Evolutionary conservation across 2,888 invertebrate species (phyloP), one percentile per base, ranked within the genome.

Genomic region (Troides aeacus): DNA sequence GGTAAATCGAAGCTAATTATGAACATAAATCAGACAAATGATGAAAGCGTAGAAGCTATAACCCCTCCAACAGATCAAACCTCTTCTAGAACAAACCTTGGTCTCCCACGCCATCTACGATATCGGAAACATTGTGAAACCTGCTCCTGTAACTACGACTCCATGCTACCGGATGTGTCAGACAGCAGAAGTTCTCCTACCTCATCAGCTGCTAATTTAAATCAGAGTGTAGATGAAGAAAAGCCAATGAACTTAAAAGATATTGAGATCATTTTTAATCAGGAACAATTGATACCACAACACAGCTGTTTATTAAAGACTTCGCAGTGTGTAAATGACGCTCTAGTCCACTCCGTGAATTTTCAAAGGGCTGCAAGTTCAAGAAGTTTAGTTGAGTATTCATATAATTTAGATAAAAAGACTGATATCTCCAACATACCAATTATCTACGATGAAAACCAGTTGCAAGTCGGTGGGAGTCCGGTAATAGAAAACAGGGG

Each of bases 371-470:
- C 42, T 50, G 15, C 8, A 5, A 62, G 58, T 8, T 62, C 62
- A 50, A 65, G 5, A 15, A 39, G 21, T 2, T 36, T 70, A 2
- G 30, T 58, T 6, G 17, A 66, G 39, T 18, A 24, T 24, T 53
- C 59, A 6, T 39, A 17, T 30, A 24, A 64, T 36, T 24, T n/a
- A 8, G 39, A 67, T 24, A 58, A 73, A 53, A 65, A 66, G 24
- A 50, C 57, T 8, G 70, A 70, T 21, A 46, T 69, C 0, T 15
- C 66, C 39, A 71, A 73, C 62, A 42, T 69, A 30, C 69, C 74
- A n/a, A 68, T 72, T n/a, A 75, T 75, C 60, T 75, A 75, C 24
- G 75, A 75, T 60, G 58, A 71, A 59, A 50, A 64, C 57, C 75
- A 75, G 46, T 60, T 73, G 56, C 57, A 70, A 39, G 30, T 70